Conservation (phyloP, 2,888 invertebrate species). For the Amphipoea oculea region DNA sequence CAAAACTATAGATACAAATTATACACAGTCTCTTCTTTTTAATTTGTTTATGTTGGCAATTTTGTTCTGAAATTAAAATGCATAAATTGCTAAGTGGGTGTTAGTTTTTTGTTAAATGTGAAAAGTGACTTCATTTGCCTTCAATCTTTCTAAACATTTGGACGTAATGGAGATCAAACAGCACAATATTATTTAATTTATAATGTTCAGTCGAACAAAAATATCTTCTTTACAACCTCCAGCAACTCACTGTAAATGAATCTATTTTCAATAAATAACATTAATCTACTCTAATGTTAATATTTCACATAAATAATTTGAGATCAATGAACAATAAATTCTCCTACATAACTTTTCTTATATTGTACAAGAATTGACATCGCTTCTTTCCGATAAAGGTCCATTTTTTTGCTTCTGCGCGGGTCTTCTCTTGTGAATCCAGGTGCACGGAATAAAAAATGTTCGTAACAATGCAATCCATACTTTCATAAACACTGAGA, state of each 20-base stretch:
- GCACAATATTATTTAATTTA: constrained; percentile 68
- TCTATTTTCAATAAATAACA: constrained; percentile 83
- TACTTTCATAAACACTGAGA: constrained; percentile 77
- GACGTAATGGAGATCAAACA: constrained; percentile 84
- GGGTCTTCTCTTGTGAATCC: constrained; percentile 76
- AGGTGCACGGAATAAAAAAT: constrained; percentile 83
- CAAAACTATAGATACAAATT: constrained; percentile 71
- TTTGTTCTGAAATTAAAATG: constrained; percentile 30
- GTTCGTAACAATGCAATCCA: constrained; percentile 78
- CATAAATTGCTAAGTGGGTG: constrained; percentile 18
- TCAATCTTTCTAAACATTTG: constrained; percentile 82
- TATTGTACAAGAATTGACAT: constrained; percentile 61
- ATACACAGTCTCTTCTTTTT: constrained; percentile 57
- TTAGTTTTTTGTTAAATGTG: constrained; percentile 35
- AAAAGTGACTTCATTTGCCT: constrained; percentile 63
- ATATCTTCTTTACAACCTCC: constrained; percentile 46
- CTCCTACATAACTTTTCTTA: constrained; percentile 71
- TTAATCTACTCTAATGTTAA: constrained; percentile 81
- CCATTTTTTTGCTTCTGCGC: constrained; percentile 69
- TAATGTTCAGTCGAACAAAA: constrained; percentile 66
- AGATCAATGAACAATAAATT: constrained; percentile 87
- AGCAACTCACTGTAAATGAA: constrained; percentile 57
- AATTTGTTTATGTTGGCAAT: constrained; percentile 28
- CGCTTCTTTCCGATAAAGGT: constrained; percentile 52
- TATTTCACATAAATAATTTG: constrained; percentile 88